These are phyloP conservation scores for Gephyroberyx darwinii DNA, from an alignment of 2,797 vertebrate species.

Conservation along the genomic window DNA sequence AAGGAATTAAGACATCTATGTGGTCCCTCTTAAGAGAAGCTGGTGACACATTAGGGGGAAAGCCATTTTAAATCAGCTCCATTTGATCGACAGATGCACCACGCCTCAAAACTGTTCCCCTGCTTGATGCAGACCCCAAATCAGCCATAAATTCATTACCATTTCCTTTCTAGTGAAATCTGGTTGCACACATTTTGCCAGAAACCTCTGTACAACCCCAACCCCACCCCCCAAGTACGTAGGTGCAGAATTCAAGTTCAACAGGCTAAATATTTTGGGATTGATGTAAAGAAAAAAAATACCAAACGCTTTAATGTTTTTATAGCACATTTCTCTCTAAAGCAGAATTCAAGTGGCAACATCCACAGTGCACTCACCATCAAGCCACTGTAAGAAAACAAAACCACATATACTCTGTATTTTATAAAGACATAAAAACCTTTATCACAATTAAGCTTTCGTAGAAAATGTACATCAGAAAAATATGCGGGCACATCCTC, in stretches of 20 bases:
- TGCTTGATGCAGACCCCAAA: slow-evolving; percentile 10
- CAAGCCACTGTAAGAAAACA: slow-evolving; percentile 77
- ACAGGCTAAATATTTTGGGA: slow-evolving; percentile 83
- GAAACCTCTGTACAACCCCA: slow-evolving; percentile 21
- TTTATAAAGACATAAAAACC: slow-evolving; percentile 87
- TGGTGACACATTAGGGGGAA: slow-evolving; percentile 75
- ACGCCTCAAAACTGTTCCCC: slow-evolving; percentile 14
- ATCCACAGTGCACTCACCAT: slow-evolving; percentile 68
- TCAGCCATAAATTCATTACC: slow-evolving; percentile 14
- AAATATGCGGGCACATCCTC: slow-evolving; percentile 87
- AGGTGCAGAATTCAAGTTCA: slow-evolving; percentile 82
- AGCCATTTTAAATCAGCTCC: slow-evolving; percentile 44
- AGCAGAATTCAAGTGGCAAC: slow-evolving; percentile 73
- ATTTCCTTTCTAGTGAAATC: slow-evolving; percentile 37
- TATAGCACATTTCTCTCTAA: slow-evolving; percentile 70
- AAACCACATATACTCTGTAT: slow-evolving; percentile 78
- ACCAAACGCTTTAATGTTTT: slow-evolving; percentile 57
- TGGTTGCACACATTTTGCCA: slow-evolving; percentile 40
- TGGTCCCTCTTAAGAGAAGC: slow-evolving; percentile 77
- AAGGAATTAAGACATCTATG: slow-evolving; percentile 75
- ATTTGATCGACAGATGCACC: slow-evolving; percentile 18
- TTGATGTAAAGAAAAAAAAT: slow-evolving; percentile 63
- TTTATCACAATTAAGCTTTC: slow-evolving; percentile 85
- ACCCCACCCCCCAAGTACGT: slow-evolving; percentile 55
- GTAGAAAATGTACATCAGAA: slow-evolving; percentile 89